A percentile compares a stretch with the other conserved stretches of the same genome.
Conservation (phyloP, 2,797 vertebrate genomes). For the Microhierax caerulescens region DNA sequence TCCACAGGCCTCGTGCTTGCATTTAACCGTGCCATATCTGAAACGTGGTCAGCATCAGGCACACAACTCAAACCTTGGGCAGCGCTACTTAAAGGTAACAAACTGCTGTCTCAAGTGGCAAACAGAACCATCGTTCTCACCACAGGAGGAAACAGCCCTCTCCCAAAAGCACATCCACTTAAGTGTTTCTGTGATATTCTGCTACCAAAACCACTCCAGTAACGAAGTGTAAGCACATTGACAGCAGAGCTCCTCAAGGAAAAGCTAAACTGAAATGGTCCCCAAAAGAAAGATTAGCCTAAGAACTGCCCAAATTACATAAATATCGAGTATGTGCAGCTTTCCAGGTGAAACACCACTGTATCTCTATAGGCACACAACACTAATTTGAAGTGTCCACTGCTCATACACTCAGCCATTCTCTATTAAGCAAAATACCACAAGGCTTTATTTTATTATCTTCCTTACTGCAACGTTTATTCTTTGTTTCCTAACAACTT, state of each 20-base stretch:
- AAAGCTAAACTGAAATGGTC: fast-evolving
- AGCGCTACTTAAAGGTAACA: background rate
- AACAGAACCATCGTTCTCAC: background rate
- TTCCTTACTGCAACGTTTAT: background rate
- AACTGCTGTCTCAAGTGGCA: background rate
- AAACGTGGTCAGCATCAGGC: background rate
- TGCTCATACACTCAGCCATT: background rate
- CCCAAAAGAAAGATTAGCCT: background rate
- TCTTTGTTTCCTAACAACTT: background rate
- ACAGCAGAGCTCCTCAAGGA: fast-evolving
- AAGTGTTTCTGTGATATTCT: background rate
- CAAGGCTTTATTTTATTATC: background rate
- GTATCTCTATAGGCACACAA: fast-evolving
- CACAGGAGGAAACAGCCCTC: background rate
- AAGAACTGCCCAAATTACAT: background rate
- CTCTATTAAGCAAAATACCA: background rate
- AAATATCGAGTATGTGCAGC: fast-evolving
- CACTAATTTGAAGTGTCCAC: fast-evolving
- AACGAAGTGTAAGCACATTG: fast-evolving
- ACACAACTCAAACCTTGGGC: background rate
- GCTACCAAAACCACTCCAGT: background rate
- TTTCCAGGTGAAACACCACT: background rate
- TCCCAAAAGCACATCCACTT: background rate
- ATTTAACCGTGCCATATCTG: background rate
- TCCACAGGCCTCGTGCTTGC: fast-evolving